phyloP scores from a whole-genome alignment of 2,113 vertebrate species.

The Zosterops lateralis region DNA sequence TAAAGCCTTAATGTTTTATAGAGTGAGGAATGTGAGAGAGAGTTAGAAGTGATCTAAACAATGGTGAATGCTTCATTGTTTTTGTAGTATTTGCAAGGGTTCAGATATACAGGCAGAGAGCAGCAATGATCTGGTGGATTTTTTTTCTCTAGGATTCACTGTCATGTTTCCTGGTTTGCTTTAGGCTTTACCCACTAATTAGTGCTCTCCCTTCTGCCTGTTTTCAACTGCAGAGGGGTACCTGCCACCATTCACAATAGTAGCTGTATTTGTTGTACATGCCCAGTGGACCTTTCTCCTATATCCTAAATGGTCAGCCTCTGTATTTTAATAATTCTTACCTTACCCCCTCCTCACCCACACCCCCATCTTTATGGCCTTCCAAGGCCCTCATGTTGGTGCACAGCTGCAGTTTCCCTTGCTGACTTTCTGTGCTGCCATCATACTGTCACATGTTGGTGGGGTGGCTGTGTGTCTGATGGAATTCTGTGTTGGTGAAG shows the following conservation, averaged over 20 bases:
- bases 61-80: rapidly evolving
- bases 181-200: background rate
- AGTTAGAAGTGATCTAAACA: background rate
- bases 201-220: background rate
- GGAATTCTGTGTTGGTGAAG: background rate
- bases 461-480: background rate
- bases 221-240: background rate
- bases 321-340: background rate
- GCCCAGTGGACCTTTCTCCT: background rate
- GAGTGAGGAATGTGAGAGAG: background rate
- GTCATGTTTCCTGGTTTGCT: background rate
- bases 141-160: background rate
- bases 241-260: background rate
- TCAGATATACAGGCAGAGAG: background rate
- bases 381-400: background rate
- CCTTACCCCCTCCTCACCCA: background rate
- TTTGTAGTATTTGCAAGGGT: background rate
- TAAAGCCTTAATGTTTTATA: background rate
- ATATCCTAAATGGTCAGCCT: background rate
- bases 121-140: rapidly evolving
- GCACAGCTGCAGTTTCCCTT: background rate
- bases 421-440: background rate
- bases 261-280: background rate
- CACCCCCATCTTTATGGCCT: background rate
- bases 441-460: background rate